A percentile compares a stretch with the other conserved stretches of the same genome.
Evolutionary conservation across 2,113 vertebrate species (phyloP).

Genomic region (Ondatra zibethicus): DNA sequence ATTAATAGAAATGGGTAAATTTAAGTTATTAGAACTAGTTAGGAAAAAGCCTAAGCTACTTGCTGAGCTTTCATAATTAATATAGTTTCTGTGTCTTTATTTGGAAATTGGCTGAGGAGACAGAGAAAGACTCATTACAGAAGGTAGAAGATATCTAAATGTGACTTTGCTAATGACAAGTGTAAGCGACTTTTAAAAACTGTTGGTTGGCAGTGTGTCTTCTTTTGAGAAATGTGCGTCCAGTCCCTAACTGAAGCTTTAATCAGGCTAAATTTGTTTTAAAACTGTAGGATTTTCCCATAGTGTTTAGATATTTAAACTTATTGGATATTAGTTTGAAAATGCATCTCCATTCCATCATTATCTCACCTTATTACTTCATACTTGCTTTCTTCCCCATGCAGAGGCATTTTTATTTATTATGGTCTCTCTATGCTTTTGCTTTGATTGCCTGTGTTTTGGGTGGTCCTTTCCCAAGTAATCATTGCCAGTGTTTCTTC

Average conservation of each 20-base stretch:
- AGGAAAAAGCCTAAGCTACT: no score
- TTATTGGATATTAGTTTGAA: not conserved
- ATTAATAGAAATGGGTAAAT: no score
- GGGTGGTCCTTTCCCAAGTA: not conserved
- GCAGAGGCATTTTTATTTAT: not conserved
- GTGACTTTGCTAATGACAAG: not conserved
- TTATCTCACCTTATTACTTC: not conserved
- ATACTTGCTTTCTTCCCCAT: not conserved
- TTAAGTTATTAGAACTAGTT: no score
- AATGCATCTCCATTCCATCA: not conserved
- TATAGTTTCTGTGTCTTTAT: no score
- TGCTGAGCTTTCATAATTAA: no score
- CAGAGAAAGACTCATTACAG: no score
- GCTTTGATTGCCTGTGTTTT: not conserved
- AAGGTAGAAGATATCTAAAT: not conserved
- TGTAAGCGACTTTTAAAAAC: no score
- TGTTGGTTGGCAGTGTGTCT: not conserved
- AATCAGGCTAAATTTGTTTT: not conserved
- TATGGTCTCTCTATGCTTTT: not conserved
- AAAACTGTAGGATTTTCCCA: not conserved
- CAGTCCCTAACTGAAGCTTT: not conserved
- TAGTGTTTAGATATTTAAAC: not conserved
- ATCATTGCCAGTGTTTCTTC: not conserved
- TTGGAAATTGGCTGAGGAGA: no score
- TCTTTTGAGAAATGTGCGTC: not conserved